Evolutionary conservation across 2,113 vertebrate species (phyloP).

Genomic region (Polypterus bichir): DNA sequence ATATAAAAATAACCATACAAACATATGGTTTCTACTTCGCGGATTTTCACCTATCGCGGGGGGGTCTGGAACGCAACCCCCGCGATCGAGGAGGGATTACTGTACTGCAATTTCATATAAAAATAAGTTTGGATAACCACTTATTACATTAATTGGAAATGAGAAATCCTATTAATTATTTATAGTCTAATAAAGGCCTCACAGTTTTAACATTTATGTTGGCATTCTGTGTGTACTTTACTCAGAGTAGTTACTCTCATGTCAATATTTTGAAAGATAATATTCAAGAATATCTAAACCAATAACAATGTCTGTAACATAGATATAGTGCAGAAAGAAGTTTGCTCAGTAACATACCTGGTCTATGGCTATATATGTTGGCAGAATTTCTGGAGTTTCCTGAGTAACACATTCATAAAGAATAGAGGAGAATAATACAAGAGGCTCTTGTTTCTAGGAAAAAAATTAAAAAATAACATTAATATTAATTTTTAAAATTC

Average conservation of each 20-base stretch:
- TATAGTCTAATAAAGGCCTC: too few relatives aligned
- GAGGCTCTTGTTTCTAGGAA: conserved; percentile 71
- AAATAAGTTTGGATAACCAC: too few relatives aligned
- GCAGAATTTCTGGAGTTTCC: conserved; percentile 93
- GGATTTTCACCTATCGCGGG: too few relatives aligned
- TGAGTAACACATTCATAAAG: conserved; percentile 92
- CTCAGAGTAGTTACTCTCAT: neutral
- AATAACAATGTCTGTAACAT: neutral
- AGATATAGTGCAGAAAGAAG: neutral
- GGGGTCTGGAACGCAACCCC: too few relatives aligned
- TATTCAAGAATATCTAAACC: neutral
- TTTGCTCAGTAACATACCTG: conserved; percentile 52
- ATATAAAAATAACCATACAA: too few relatives aligned
- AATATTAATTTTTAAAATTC: neutral
- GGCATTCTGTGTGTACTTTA: too few relatives aligned
- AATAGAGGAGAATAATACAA: conserved; percentile 81
- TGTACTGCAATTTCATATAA: too few relatives aligned
- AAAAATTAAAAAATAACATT: conserved; percentile 9
- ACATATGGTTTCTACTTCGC: too few relatives aligned
- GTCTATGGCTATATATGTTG: conserved; percentile 85
- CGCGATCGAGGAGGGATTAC: too few relatives aligned
- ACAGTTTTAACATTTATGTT: too few relatives aligned
- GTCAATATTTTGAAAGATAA: neutral
- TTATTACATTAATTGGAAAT: too few relatives aligned
- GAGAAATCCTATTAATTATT: too few relatives aligned